A percentile compares a stretch with the other conserved stretches of the same genome.
phyloP scores from a whole-genome alignment of 2,888 invertebrate species.

The Deilephila elpenor region DNA sequence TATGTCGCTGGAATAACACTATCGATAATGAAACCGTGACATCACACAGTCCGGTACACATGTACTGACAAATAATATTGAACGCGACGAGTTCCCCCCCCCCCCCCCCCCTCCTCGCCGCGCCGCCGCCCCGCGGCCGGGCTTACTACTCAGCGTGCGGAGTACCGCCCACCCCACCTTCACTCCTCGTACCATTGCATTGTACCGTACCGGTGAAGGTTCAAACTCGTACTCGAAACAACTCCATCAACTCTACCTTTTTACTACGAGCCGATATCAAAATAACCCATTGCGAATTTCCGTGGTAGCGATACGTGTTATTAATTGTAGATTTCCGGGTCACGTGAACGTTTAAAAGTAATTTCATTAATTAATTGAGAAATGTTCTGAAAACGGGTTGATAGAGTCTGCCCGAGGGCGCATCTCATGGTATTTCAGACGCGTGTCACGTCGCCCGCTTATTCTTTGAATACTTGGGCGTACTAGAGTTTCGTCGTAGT shows the following conservation, averaged over 20 bases:
- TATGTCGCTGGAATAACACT: neutral
- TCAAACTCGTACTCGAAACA: constrained; percentile 27
- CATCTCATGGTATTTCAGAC: constrained; percentile 38
- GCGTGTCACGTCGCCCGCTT: constrained; percentile 50
- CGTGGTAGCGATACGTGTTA: constrained; percentile 50
- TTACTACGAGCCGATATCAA: neutral
- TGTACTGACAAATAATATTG: constrained; percentile 63
- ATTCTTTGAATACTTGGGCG: constrained; percentile 40
- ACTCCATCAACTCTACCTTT: neutral
- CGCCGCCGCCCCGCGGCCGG: constrained; percentile 44
- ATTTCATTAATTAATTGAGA: constrained; percentile 65
- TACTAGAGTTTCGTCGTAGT: constrained; percentile 16
- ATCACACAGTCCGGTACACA: constrained; percentile 43
- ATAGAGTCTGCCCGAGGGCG: neutral
- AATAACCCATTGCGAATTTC: constrained; percentile 36
- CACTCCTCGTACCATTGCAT: constrained; percentile 55
- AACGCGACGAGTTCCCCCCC: constrained; percentile 54
- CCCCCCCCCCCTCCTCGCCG: constrained; percentile 44
- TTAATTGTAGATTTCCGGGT: constrained; percentile 55
- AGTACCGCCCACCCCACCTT: constrained; percentile 54
- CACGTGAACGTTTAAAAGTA: constrained; percentile 65
- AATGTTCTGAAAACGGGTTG: constrained; percentile 59
- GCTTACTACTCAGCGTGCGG: constrained; percentile 71
- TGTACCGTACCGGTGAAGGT: constrained; percentile 39
- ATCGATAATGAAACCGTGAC: constrained; percentile 22